phyloP scores from a whole-genome alignment of 2,797 vertebrate genomes.

The Manis crassicaudata region DNA sequence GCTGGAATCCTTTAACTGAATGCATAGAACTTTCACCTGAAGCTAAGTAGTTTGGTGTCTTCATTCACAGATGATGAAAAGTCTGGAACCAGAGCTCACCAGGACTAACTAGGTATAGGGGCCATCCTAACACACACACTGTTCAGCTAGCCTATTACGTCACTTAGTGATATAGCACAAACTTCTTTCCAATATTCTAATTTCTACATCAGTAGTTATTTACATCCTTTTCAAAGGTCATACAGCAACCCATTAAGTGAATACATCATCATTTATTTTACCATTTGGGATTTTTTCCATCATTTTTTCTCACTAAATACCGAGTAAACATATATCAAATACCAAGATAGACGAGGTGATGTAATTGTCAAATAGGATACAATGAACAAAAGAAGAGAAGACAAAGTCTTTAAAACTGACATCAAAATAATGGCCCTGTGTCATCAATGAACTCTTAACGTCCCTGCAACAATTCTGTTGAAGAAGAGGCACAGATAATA shows the following conservation, averaged over 20 bases:
- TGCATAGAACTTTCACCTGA: neutral
- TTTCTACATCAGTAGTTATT: neutral
- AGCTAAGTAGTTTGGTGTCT: neutral
- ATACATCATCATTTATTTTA: neutral
- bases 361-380: slow-evolving; percentile 7
- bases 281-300: neutral
- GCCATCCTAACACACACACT: too few relatives aligned
- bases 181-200: neutral
- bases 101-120: neutral
- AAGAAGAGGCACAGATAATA: neutral
- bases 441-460: neutral
- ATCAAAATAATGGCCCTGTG: neutral
- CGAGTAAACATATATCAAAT: slow-evolving; percentile 3
- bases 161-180: neutral
- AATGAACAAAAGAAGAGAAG: slow-evolving; percentile 4
- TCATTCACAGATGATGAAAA: neutral
- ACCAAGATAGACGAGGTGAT: neutral
- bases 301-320: neutral
- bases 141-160: neutral
- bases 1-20: neutral
- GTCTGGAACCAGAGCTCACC: neutral
- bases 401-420: neutral
- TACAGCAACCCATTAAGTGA: neutral
- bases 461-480: neutral
- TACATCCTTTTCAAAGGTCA: neutral